These are phyloP conservation scores for Hippopotamus amphibius DNA, from an alignment of 2,113 vertebrate species.

Conservation along the genomic window DNA sequence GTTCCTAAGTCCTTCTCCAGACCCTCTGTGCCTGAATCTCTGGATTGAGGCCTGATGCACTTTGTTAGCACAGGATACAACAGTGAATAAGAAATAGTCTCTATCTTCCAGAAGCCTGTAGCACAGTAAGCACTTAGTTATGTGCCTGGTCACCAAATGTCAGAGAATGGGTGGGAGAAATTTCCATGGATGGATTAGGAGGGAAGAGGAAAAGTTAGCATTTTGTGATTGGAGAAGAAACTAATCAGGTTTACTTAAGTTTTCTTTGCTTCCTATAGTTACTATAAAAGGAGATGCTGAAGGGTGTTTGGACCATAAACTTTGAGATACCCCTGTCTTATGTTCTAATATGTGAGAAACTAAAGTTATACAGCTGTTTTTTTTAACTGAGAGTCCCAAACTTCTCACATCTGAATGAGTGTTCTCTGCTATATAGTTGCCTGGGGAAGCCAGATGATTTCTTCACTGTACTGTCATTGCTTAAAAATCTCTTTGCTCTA, in stretches of 20 bases:
- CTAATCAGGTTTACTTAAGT: neutral
- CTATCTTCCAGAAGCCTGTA: neutral
- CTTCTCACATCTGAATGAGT: neutral
- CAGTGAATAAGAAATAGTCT: neutral
- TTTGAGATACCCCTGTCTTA: neutral
- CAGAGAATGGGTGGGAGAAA: neutral
- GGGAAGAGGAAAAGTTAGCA: neutral
- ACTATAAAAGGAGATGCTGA: neutral
- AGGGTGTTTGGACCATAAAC: neutral
- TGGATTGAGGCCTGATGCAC: neutral
- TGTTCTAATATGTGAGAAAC: neutral
- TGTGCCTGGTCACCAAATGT: neutral
- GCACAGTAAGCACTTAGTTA: neutral
- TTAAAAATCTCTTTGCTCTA: constrained; percentile 6
- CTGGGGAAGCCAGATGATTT: neutral
- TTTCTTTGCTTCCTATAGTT: neutral
- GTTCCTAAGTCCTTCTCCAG: neutral
- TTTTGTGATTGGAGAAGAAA: neutral
- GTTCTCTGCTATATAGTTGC: neutral
- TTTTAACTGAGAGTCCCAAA: neutral
- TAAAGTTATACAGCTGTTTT: neutral
- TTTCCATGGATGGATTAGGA: neutral
- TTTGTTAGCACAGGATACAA: neutral
- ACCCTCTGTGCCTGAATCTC: neutral
- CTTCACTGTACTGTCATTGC: neutral